Conservation (phyloP, 2,113 vertebrate species). For the Synchiropus splendidus region DNA sequence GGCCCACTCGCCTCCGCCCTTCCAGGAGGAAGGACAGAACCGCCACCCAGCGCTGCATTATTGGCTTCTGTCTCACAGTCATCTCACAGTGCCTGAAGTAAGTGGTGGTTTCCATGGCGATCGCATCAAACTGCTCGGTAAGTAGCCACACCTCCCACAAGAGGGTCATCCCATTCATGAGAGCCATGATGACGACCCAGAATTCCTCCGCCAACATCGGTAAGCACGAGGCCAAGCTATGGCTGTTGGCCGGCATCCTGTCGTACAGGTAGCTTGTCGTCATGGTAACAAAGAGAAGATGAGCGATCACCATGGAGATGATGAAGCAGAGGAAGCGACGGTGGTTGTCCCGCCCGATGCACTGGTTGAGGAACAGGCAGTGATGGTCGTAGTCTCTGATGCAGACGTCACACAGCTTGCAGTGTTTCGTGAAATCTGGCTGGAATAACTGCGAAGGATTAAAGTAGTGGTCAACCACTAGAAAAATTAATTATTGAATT, state of each 20-base stretch:
- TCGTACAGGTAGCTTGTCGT: constrained; percentile 42
- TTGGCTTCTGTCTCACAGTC: constrained; percentile 22
- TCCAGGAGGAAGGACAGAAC: constrained; percentile 58
- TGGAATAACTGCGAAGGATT: constrained; percentile 55
- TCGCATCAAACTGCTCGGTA: constrained; percentile 58
- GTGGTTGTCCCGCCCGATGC: constrained; percentile 65
- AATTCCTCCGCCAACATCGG: constrained; percentile 48
- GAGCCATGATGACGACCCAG: constrained; percentile 59
- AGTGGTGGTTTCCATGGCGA: constrained; percentile 62
- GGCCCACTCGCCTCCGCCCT: constrained; percentile 38
- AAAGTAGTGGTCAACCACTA: no score
- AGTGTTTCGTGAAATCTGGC: constrained; percentile 68
- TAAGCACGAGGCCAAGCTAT: constrained; percentile 26
- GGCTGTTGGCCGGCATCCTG: constrained; percentile 11
- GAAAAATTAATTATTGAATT: no score
- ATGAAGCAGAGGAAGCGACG: constrained; percentile 68
- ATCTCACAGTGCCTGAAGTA: constrained; percentile 49
- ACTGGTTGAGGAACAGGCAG: constrained; percentile 73
- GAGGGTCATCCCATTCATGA: constrained; percentile 58
- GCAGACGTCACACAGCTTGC: constrained; percentile 68
- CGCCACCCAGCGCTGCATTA: constrained; percentile 33
- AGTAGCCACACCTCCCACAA: constrained; percentile 68
- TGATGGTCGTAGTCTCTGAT: constrained; percentile 74
- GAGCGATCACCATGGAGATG: constrained; percentile 45
- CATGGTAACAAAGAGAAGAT: constrained; percentile 46